These are phyloP conservation scores for Lumbricus terrestris DNA, from an alignment of 2,888 invertebrate species.

Conservation along the genomic window DNA sequence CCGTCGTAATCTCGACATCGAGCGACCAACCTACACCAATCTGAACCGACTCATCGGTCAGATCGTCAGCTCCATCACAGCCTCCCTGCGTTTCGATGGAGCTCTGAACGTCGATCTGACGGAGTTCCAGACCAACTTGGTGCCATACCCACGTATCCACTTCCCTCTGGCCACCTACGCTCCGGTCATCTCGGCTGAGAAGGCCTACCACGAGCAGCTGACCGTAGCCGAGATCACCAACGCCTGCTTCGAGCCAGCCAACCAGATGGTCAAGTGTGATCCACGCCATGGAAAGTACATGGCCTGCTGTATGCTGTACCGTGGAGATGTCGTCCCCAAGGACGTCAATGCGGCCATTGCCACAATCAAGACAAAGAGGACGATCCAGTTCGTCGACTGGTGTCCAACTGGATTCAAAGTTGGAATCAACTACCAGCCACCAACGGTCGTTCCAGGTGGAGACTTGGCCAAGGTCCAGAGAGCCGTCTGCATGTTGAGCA, in stretches of 20 bases:
- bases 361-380: conserved; percentile 55
- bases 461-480: conserved; percentile 69
- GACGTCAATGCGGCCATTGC: conserved; percentile 66
- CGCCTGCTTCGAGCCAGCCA: conserved; percentile 79
- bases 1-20: conserved; percentile 81
- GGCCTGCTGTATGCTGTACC: conserved; percentile 92
- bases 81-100: conserved; percentile 62
- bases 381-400: conserved; percentile 41
- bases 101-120: conserved; percentile 63
- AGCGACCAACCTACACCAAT: conserved; percentile 71
- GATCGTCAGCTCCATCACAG: conserved; percentile 65
- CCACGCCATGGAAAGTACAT: conserved; percentile 65
- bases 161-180: conserved; percentile 83
- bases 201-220: conserved; percentile 85
- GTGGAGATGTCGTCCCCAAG: conserved; percentile 92
- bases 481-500: conserved; percentile 82
- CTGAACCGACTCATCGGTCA: conserved; percentile 91
- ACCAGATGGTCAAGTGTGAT: conserved; percentile 60
- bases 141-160: conserved; percentile 86
- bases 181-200: conserved; percentile 88
- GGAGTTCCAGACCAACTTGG: conserved; percentile 62
- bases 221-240: conserved; percentile 79
- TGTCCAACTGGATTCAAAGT: conserved; percentile 51
- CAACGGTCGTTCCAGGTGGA: conserved; percentile 66
- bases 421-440: conserved; percentile 82